phyloP scores from a whole-genome alignment of 1,140 invertebrate species.

The Pseudachorutes palmiensis region DNA sequence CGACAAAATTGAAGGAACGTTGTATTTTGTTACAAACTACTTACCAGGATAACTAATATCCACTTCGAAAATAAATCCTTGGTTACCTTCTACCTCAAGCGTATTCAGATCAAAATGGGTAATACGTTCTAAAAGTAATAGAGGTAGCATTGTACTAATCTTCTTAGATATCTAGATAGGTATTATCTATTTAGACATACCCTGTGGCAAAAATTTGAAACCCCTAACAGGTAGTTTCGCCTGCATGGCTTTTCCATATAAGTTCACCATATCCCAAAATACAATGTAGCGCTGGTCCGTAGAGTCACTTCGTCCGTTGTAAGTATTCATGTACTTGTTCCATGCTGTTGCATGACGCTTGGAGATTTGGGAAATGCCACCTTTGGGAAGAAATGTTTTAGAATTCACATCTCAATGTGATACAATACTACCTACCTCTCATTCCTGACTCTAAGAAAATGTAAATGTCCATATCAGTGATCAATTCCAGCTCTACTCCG shows the following conservation, averaged over 20 bases:
- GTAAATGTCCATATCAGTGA: conserved; percentile 38
- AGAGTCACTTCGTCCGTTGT: not conserved
- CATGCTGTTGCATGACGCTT: conserved; percentile 18
- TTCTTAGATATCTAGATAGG: not conserved
- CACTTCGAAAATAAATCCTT: conserved; percentile 39
- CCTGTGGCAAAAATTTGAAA: conserved; percentile 35
- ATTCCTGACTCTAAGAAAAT: conserved; percentile 37
- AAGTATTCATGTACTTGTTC: conserved; percentile 36
- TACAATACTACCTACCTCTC: conserved; percentile 3
- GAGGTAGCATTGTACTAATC: not conserved
- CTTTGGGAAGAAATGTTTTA: conserved; percentile 4
- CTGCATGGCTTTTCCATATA: conserved; percentile 39
- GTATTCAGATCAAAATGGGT: conserved; percentile 20
- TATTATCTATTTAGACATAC: not conserved
- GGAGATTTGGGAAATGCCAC: conserved; percentile 35
- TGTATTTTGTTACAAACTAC: conserved; percentile 48
- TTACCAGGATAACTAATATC: conserved; percentile 39
- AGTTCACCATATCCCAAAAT: conserved; percentile 36
- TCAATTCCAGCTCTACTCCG: conserved; percentile 29
- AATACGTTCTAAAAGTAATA: not conserved
- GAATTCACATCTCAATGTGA: not conserved
- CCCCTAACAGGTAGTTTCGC: conserved; percentile 24
- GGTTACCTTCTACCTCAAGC: conserved; percentile 27
- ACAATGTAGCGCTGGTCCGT: conserved; percentile 14
- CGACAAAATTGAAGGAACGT: conserved; percentile 43